Conservation (phyloP, 2,797 vertebrate genomes). For the Okamejei kenojei region DNA sequence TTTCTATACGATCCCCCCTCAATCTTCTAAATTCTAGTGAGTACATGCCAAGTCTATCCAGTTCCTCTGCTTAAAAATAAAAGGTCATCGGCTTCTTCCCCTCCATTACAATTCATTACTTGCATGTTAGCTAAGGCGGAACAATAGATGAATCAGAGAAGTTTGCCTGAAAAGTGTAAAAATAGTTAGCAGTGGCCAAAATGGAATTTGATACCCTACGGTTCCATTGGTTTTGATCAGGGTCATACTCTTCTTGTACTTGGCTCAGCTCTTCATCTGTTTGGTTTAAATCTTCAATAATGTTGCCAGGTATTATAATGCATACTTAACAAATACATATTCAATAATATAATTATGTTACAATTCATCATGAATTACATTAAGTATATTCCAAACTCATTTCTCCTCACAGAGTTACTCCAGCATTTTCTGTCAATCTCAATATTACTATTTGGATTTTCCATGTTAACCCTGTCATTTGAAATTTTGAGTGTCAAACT, state of each 20-base stretch:
- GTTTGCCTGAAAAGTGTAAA: conserved; percentile 1
- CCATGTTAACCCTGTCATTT: background rate
- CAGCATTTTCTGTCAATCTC: too few relatives aligned
- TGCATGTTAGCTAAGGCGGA: background rate
- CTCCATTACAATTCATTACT: background rate
- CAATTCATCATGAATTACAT: background rate
- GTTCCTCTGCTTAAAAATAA: background rate
- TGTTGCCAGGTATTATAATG: background rate
- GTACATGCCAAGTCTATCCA: background rate
- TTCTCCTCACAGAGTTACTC: too few relatives aligned
- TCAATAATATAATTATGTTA: background rate
- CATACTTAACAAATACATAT: too few relatives aligned
- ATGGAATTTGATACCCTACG: background rate
- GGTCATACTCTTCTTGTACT: background rate
- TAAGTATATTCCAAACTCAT: background rate
- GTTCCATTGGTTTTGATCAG: background rate
- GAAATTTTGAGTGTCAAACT: background rate
- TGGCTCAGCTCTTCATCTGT: background rate
- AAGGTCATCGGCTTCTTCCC: background rate
- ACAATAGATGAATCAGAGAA: background rate
- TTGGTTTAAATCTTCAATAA: background rate
- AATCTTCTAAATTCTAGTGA: too few relatives aligned
- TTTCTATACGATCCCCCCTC: too few relatives aligned
- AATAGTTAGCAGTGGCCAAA: conserved; percentile 7
- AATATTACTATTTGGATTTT: background rate